Conservation (phyloP, 2,888 invertebrate species). For the Ectemnius cavifrons region DNA sequence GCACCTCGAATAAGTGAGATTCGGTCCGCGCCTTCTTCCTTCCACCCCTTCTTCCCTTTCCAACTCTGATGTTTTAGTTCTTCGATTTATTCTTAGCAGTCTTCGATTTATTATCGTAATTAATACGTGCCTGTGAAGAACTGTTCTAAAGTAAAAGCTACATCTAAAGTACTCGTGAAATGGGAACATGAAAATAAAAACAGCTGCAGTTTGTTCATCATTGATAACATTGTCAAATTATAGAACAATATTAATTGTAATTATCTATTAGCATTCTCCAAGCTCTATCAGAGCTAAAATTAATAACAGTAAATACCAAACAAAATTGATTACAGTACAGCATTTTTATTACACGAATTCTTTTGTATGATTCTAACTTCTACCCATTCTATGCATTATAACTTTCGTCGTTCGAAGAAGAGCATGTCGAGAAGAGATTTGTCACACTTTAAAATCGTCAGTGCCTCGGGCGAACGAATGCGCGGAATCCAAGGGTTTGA, state of each 20-base stretch:
- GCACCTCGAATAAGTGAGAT: slow-evolving; percentile 53
- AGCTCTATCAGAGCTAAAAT: no score
- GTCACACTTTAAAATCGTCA: slow-evolving; percentile 50
- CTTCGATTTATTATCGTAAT: slow-evolving; percentile 65
- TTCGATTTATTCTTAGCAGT: slow-evolving; percentile 50
- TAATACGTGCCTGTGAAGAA: slow-evolving; percentile 40
- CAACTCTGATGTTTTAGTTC: background rate
- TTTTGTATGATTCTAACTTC: background rate
- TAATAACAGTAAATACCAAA: no score
- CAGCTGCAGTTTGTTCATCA: no score
- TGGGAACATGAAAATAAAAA: background rate
- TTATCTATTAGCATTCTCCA: no score
- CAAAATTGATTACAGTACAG: no score
- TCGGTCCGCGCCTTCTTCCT: slow-evolving; percentile 46
- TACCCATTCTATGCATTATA: no score
- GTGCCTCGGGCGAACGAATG: slow-evolving; percentile 62
- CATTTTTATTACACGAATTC: background rate
- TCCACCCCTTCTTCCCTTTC: slow-evolving; percentile 23
- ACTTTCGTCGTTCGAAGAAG: background rate
- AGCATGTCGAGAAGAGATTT: slow-evolving; percentile 32
- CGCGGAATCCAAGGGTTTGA: slow-evolving; percentile 61
- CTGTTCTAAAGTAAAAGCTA: no score
- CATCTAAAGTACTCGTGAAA: slow-evolving; percentile 7
- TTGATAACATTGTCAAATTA: no score
- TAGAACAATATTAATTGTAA: no score